These are phyloP conservation scores for Pipistrellus kuhlii DNA, from an alignment of 2,797 vertebrate genomes.

Conservation along the genomic window DNA sequence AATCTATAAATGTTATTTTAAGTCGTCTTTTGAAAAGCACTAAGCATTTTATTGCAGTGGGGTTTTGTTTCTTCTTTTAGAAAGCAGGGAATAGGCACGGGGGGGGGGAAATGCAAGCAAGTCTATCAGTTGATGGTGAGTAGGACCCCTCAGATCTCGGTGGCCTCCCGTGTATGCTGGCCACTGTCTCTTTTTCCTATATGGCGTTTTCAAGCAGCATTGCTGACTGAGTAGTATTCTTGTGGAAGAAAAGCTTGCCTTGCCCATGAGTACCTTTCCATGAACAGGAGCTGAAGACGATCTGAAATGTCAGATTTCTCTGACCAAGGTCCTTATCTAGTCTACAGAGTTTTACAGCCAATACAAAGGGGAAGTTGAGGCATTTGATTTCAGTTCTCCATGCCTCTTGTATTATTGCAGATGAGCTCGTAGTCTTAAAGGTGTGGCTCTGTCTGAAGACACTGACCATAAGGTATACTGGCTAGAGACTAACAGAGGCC, in stretches of 20 bases:
- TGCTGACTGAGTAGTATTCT: background rate
- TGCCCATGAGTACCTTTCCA: background rate
- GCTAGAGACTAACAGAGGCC: background rate
- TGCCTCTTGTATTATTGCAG: background rate
- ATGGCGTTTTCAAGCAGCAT: background rate
- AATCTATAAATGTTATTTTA: constrained; percentile 41
- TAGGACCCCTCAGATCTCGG: background rate
- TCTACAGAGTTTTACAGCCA: background rate
- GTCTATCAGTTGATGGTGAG: background rate
- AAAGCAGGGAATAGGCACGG: background rate
- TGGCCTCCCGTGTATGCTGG: background rate
- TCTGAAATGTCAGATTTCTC: background rate
- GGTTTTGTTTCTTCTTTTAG: background rate
- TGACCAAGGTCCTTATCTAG: background rate
- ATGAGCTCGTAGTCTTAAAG: background rate
- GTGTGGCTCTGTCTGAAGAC: background rate
- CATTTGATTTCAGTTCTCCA: background rate
- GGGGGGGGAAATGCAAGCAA: background rate
- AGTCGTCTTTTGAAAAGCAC: constrained; percentile 29
- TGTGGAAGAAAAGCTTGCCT: background rate
- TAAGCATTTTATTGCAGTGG: background rate
- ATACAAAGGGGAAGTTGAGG: background rate
- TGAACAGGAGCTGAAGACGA: background rate
- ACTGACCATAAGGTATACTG: background rate
- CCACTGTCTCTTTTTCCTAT: fast-evolving